These are phyloP conservation scores for Nanorana parkeri DNA, from an alignment of 2,113 vertebrate species.

Conservation along the genomic window DNA sequence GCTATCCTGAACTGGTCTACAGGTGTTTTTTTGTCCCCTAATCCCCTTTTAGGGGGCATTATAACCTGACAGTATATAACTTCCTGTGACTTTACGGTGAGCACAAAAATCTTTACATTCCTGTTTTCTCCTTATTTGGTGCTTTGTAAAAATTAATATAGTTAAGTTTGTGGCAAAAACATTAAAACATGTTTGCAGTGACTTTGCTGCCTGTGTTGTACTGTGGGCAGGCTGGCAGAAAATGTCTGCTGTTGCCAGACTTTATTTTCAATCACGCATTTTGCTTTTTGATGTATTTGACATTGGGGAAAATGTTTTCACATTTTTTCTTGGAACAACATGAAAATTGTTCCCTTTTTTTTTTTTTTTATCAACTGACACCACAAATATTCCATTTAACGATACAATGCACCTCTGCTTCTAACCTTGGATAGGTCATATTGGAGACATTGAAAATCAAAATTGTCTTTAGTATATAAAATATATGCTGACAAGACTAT, in stretches of 20 bases:
- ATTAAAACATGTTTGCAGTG: too few relatives aligned
- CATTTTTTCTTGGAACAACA: slow-evolving; percentile 9
- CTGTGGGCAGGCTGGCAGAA: neutral
- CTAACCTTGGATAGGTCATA: slow-evolving; percentile 52
- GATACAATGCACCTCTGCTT: slow-evolving; percentile 27
- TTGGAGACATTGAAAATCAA: slow-evolving; percentile 24
- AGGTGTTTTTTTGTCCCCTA: too few relatives aligned
- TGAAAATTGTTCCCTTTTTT: slow-evolving; percentile 25
- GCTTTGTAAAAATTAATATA: neutral
- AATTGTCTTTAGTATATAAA: slow-evolving; percentile 53
- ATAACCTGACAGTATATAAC: too few relatives aligned
- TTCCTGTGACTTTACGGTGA: too few relatives aligned
- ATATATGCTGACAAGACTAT: slow-evolving; percentile 55
- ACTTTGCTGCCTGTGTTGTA: neutral
- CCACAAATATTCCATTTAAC: slow-evolving; percentile 47
- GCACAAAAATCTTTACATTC: too few relatives aligned
- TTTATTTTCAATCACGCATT: neutral
- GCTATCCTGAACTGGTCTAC: too few relatives aligned
- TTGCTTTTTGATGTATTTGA: neutral
- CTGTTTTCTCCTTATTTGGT: too few relatives aligned
- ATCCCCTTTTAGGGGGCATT: too few relatives aligned
- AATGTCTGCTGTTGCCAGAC: neutral
- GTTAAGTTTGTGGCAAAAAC: neutral
- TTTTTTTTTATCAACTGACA: neutral
- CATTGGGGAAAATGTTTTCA: slow-evolving; percentile 4